Evolutionary conservation across 1,140 invertebrate genomes (phyloP).

Genomic region (Ceratitis capitata): DNA sequence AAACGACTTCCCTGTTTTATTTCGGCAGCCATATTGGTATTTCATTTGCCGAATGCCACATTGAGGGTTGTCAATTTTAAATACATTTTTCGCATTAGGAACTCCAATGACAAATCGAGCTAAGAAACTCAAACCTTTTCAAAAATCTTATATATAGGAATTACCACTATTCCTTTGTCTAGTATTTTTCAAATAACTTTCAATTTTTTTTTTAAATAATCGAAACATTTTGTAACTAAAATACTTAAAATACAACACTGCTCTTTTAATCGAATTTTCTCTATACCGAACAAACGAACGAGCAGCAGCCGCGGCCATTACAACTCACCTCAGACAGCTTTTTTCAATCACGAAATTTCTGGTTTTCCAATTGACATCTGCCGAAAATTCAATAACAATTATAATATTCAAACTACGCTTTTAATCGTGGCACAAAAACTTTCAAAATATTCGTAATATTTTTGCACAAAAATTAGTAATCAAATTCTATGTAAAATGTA

Average conservation of each 20-base stretch:
- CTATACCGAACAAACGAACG: slow-evolving; percentile 14
- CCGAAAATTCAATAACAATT: slow-evolving; percentile 47
- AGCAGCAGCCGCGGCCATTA: not conserved
- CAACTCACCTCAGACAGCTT: slow-evolving; percentile 62
- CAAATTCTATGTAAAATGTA: slow-evolving; percentile 37
- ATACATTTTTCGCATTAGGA: not conserved
- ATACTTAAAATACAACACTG: slow-evolving; percentile 37
- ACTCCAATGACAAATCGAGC: not conserved
- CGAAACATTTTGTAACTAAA: not conserved
- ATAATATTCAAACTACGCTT: slow-evolving; percentile 48
- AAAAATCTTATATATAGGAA: not conserved
- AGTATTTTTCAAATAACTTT: too few species aligned
- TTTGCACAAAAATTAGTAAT: slow-evolving; percentile 30
- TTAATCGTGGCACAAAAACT: slow-evolving; percentile 27
- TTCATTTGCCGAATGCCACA: not conserved
- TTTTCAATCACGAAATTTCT: slow-evolving; percentile 64
- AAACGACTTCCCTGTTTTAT: slow-evolving; percentile 4
- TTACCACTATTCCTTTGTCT: too few species aligned
- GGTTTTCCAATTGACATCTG: slow-evolving; percentile 55
- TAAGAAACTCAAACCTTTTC: not conserved
- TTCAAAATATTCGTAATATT: slow-evolving; percentile 51
- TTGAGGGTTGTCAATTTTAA: not conserved
- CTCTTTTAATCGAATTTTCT: slow-evolving; percentile 11
- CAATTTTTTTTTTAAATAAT: not conserved
- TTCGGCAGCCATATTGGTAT: not conserved